These are phyloP conservation scores for Papilio xuthus DNA, from an alignment of 1,140 invertebrate species.

Conservation along the genomic window DNA sequence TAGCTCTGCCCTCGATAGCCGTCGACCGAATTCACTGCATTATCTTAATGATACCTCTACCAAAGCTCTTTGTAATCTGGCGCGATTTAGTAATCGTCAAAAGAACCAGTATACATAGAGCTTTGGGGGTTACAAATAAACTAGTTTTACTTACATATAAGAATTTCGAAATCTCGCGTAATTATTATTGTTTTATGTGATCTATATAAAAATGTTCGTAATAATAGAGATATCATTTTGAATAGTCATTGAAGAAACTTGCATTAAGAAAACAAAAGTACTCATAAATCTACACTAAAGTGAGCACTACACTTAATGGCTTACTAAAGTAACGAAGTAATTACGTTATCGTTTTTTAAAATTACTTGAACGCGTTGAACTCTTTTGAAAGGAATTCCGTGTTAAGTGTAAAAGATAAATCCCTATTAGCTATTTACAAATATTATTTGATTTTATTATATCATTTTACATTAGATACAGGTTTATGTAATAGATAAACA, in stretches of 20 bases:
- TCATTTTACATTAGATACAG: no score
- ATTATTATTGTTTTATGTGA: no score
- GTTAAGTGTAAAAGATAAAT: not conserved
- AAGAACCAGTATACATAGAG: not conserved
- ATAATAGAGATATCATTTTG: no score
- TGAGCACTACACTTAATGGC: not conserved
- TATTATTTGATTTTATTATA: not conserved
- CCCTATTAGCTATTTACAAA: not conserved
- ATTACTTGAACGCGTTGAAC: constrained; percentile 6
- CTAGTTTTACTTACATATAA: not conserved
- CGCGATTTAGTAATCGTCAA: not conserved
- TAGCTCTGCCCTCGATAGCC: constrained; percentile 19
- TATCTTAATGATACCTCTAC: not conserved
- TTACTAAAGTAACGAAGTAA: not conserved
- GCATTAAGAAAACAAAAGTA: not conserved
- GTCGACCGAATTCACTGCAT: constrained; percentile 7
- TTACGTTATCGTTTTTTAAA: not conserved
- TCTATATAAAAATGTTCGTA: no score
- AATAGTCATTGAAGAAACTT: no score
- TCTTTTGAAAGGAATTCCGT: not conserved
- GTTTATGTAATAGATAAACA: no score
- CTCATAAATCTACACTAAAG: not conserved
- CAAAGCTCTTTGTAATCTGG: constrained; percentile 14
- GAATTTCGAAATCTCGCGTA: no score
- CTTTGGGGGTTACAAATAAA: not conserved